Percentiles rank a stretch among this genome's conserved stretches.
Conservation (phyloP, 2,888 invertebrate genomes). For the Byasa hedistus region DNA sequence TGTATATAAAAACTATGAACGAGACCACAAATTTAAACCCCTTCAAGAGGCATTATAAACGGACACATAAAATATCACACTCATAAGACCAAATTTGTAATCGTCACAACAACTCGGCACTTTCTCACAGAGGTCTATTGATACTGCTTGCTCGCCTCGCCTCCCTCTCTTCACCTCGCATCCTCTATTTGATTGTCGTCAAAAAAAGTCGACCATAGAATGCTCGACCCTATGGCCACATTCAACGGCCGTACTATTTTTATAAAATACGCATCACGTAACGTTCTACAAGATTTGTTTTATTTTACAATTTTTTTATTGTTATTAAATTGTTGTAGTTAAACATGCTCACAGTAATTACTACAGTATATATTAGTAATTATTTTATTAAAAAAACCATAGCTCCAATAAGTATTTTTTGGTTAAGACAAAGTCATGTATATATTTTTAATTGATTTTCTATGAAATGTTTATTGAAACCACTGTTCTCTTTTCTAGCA, state of each 20-base stretch:
- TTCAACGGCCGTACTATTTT: slow-evolving; percentile 9
- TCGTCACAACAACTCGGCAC: slow-evolving; percentile 47
- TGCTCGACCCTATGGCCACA: slow-evolving; percentile 17
- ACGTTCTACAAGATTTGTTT: background rate
- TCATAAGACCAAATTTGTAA: slow-evolving; percentile 41
- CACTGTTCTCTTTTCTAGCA: slow-evolving; percentile 35
- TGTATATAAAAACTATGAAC: background rate
- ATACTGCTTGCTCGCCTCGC: slow-evolving; percentile 34
- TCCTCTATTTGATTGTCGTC: slow-evolving; percentile 40
- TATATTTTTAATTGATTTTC: background rate
- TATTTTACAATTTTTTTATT: background rate
- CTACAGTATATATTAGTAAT: background rate
- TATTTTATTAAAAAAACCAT: background rate
- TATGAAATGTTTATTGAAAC: background rate
- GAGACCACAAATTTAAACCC: slow-evolving; percentile 24
- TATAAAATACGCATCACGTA: background rate
- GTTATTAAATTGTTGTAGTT: background rate
- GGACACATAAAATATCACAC: slow-evolving; percentile 39
- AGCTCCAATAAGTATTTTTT: background rate
- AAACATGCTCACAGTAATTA: background rate
- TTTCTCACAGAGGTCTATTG: slow-evolving; percentile 41
- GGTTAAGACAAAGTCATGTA: background rate
- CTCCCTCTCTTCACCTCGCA: slow-evolving; percentile 16
- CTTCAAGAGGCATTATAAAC: slow-evolving; percentile 23
- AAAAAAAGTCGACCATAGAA: slow-evolving; percentile 26